Evolutionary conservation across 2,888 invertebrate genomes (phyloP).

Genomic region (Melanchra persicariae): DNA sequence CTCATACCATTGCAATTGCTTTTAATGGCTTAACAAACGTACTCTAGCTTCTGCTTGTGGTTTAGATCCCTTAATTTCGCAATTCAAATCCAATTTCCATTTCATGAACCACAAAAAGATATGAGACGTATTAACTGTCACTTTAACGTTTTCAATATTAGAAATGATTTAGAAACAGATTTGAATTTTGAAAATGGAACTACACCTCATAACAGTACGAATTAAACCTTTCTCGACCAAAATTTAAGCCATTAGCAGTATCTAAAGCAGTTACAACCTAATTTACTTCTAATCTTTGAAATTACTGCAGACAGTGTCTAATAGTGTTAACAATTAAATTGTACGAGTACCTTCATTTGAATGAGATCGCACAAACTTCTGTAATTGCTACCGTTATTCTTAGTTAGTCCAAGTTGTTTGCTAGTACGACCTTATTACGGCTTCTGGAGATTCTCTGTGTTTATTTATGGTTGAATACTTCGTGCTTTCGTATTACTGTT

Average conservation of each 20-base stretch:
- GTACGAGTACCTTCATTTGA: constrained; percentile 23
- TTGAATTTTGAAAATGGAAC: constrained; percentile 11
- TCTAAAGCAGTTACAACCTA: constrained; percentile 17
- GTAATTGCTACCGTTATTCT: constrained; percentile 51
- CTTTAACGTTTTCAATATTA: background rate
- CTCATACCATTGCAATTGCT: background rate
- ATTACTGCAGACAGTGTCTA: constrained; percentile 37
- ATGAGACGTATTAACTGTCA: background rate
- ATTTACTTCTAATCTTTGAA: constrained; percentile 38
- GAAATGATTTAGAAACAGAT: background rate
- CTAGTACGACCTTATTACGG: constrained; percentile 2
- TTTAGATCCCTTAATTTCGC: background rate
- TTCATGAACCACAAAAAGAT: background rate
- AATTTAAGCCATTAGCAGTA: constrained; percentile 3
- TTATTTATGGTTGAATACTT: constrained; percentile 23
- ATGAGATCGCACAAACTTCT: constrained; percentile 32
- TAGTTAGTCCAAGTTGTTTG: constrained; percentile 30
- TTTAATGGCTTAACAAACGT: background rate
- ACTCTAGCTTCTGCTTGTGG: background rate
- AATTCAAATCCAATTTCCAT: constrained; percentile 8
- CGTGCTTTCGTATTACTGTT: constrained; percentile 14
- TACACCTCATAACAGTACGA: background rate
- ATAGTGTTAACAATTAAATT: constrained; percentile 38
- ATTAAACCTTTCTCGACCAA: constrained; percentile 8
- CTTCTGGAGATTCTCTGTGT: constrained; percentile 19